A percentile compares a stretch with the other conserved stretches of the same genome.
These are phyloP conservation scores for Brachystomella parvula DNA, from an alignment of 1,140 invertebrate species.

Conservation along the genomic window DNA sequence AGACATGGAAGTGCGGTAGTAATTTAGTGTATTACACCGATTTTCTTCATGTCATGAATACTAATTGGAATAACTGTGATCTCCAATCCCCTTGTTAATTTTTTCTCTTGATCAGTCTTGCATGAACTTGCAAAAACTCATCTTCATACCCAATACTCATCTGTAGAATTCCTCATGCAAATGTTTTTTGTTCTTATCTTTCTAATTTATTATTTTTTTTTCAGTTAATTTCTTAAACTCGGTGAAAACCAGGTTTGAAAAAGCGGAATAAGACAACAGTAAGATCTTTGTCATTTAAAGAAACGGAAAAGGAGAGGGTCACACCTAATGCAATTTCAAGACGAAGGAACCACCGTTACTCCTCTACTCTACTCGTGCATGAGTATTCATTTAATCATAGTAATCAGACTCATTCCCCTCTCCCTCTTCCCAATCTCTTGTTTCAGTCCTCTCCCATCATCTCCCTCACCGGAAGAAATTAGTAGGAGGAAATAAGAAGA, in stretches of 20 bases:
- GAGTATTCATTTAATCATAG: not conserved
- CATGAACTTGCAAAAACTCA: not conserved
- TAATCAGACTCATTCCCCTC: not conserved
- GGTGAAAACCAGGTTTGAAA: not conserved
- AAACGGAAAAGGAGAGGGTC: no score
- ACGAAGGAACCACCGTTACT: no score
- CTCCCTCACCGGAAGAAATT: not conserved
- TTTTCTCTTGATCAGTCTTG: not conserved
- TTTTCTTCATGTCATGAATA: not conserved
- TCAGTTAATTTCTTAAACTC: not conserved
- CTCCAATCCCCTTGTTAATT: not conserved
- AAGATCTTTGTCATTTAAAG: no score
- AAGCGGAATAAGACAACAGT: not conserved
- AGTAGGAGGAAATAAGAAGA: no score
- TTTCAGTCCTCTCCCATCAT: not conserved
- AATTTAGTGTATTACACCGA: no score
- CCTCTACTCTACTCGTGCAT: no score
- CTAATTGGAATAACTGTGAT: not conserved
- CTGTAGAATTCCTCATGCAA: not conserved
- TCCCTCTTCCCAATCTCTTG: not conserved
- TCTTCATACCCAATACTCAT: not conserved
- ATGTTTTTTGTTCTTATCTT: not conserved
- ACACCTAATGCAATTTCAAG: no score
- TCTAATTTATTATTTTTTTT: no score
- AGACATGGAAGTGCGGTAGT: not conserved